phyloP scores from a whole-genome alignment of 2,113 vertebrate species.

The Salvelinus fontinalis region DNA sequence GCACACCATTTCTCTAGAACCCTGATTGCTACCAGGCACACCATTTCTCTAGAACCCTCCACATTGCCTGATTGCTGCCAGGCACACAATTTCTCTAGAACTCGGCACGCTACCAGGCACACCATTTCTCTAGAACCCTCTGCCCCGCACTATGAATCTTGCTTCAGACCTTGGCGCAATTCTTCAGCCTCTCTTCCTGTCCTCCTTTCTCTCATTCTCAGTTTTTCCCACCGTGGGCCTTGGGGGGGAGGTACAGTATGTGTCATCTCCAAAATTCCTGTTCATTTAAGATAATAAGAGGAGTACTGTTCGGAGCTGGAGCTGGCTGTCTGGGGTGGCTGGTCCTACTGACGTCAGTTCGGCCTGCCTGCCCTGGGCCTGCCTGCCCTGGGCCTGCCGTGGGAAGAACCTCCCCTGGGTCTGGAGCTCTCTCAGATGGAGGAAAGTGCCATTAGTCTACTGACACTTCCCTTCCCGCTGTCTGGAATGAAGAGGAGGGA shows the following conservation, averaged over 20 bases:
- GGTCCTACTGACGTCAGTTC: constrained; percentile 39
- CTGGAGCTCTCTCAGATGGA: constrained; percentile 32
- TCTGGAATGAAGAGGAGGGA: constrained; percentile 3
- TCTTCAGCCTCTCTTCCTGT: constrained; percentile 7
- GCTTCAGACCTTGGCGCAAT: constrained; percentile 18
- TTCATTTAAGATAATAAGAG: constrained; percentile 53
- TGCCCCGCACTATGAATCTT: background rate
- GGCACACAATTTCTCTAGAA: too few relatives aligned
- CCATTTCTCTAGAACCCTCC: too few relatives aligned
- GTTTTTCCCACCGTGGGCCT: constrained; percentile 34
- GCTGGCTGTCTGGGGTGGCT: constrained; percentile 23
- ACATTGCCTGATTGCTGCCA: background rate
- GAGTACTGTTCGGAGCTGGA: constrained; percentile 21
- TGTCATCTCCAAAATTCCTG: constrained; percentile 59
- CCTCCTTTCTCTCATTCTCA: constrained; percentile 28
- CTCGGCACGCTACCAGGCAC: too few relatives aligned
- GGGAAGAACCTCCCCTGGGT: constrained; percentile 56
- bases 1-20: too few relatives aligned
- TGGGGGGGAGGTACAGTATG: constrained; percentile 31
- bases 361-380: constrained; percentile 36
- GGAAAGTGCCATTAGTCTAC: constrained; percentile 34
- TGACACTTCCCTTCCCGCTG: constrained; percentile 21
- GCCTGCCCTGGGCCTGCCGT: constrained; percentile 37
- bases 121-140: constrained; percentile 50
- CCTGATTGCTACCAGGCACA: too few relatives aligned